A percentile compares a stretch with the other conserved stretches of the same genome.
These are phyloP conservation scores for Silurus lanzhouensis DNA, from an alignment of 2,797 vertebrate genomes.

Conservation along the genomic window DNA sequence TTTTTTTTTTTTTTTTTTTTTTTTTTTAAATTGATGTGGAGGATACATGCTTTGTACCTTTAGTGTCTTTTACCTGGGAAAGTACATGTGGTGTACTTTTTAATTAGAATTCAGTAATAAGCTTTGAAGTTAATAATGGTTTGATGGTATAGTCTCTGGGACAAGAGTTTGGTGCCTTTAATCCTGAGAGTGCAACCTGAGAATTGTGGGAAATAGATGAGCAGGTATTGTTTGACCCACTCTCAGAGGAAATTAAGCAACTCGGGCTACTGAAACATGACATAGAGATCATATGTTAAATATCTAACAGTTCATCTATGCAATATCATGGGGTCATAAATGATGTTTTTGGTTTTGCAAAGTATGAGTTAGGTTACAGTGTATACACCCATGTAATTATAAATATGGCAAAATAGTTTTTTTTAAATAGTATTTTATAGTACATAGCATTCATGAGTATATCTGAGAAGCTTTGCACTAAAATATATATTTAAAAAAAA, in stretches of 20 bases:
- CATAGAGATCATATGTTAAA: neutral
- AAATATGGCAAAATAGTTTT: neutral
- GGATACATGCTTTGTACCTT: neutral
- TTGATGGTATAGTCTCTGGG: neutral
- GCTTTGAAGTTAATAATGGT: neutral
- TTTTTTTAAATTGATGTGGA: neutral
- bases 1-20: neutral
- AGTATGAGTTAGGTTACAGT: neutral
- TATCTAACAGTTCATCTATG: neutral
- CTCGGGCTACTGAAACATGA: neutral
- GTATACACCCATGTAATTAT: neutral
- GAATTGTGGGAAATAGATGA: constrained; percentile 10
- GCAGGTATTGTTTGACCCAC: neutral
- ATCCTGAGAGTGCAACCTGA: neutral
- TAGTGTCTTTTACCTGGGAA: neutral
- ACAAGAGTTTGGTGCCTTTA: neutral
- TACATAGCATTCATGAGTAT: neutral
- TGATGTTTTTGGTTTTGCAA: neutral
- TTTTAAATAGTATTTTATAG: neutral
- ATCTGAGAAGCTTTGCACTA: neutral
- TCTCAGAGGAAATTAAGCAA: neutral
- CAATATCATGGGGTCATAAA: neutral
- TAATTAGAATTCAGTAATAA: neutral
- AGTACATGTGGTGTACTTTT: neutral
- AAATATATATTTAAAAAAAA: neutral